Evolutionary conservation across 1,140 invertebrate species (phyloP).

Genomic region (Trichonephila inaurata): DNA sequence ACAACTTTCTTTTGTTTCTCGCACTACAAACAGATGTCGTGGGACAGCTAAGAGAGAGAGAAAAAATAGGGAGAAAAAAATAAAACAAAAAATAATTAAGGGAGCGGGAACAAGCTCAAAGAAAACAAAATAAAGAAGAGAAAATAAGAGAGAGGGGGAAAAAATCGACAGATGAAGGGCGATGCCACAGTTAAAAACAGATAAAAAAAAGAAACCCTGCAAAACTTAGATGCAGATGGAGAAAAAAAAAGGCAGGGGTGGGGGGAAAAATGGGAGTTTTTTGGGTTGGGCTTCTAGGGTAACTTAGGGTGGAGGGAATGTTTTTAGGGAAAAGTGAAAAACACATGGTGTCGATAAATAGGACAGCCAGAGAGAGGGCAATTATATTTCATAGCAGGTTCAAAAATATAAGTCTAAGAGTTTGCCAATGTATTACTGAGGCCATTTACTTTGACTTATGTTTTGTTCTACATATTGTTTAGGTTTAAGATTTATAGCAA

Average conservation of each 20-base stretch:
- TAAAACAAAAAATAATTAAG: neutral
- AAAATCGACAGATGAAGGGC: constrained; percentile 7
- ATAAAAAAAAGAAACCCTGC: neutral
- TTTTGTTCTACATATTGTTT: too few relatives aligned
- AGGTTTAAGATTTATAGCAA: too few relatives aligned
- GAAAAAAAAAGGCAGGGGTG: neutral
- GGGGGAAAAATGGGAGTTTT: neutral
- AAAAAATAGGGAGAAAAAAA: neutral
- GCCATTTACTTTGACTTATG: too few relatives aligned
- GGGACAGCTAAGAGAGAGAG: neutral
- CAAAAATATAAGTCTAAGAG: too few relatives aligned
- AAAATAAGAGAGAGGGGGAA: neutral
- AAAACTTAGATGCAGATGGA: constrained; percentile 16
- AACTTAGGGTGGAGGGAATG: neutral
- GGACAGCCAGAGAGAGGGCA: neutral
- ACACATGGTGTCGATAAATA: neutral
- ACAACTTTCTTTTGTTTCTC: constrained; percentile 8
- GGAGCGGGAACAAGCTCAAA: neutral
- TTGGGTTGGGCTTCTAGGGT: neutral
- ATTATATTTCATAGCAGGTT: neutral
- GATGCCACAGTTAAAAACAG: neutral
- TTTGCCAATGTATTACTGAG: too few relatives aligned
- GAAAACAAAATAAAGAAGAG: neutral
- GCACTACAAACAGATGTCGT: constrained; percentile 9
- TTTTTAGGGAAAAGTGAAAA: neutral